Evolutionary conservation across 2,888 invertebrate genomes (phyloP).

Genomic region (Hirtodrosophila duncani): DNA sequence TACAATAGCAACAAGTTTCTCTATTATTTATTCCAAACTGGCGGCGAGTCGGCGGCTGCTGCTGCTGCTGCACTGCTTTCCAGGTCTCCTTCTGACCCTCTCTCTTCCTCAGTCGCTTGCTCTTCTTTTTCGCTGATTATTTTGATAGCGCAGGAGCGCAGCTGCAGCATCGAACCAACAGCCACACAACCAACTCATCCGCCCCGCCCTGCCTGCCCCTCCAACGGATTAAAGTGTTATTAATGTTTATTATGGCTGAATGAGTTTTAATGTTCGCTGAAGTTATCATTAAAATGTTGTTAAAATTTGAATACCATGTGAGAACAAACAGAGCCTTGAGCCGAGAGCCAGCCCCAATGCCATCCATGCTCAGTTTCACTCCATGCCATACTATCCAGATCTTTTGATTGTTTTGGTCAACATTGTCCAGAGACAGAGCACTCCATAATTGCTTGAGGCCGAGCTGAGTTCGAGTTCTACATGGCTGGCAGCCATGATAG

Average conservation of each 20-base stretch:
- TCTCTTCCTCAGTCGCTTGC: slow-evolving; percentile 13
- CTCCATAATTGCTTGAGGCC: too few species aligned
- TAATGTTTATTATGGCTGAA: slow-evolving; percentile 76
- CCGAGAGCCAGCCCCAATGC: not conserved
- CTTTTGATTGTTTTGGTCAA: too few species aligned
- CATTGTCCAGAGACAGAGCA: too few species aligned
- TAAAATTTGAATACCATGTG: slow-evolving; percentile 73
- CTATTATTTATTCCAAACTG: slow-evolving; percentile 68
- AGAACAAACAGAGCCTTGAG: slow-evolving; percentile 37
- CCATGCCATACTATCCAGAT: too few species aligned
- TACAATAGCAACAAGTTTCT: slow-evolving; percentile 65
- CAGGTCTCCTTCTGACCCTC: slow-evolving; percentile 20
- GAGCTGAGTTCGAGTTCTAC: too few species aligned
- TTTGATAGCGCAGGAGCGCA: slow-evolving; percentile 59
- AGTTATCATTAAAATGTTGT: slow-evolving; percentile 76
- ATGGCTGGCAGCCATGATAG: too few species aligned
- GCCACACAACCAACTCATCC: not conserved
- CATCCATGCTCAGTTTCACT: too few species aligned
- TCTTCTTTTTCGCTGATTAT: slow-evolving; percentile 50
- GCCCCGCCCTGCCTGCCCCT: slow-evolving; percentile 7
- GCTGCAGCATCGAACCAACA: slow-evolving; percentile 26
- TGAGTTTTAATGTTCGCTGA: slow-evolving; percentile 75
- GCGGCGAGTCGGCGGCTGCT: slow-evolving; percentile 38
- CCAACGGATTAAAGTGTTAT: slow-evolving; percentile 74
- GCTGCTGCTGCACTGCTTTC: slow-evolving; percentile 61